Conservation (phyloP, 2,797 vertebrate species). For the Setipinna tenuifilis region DNA sequence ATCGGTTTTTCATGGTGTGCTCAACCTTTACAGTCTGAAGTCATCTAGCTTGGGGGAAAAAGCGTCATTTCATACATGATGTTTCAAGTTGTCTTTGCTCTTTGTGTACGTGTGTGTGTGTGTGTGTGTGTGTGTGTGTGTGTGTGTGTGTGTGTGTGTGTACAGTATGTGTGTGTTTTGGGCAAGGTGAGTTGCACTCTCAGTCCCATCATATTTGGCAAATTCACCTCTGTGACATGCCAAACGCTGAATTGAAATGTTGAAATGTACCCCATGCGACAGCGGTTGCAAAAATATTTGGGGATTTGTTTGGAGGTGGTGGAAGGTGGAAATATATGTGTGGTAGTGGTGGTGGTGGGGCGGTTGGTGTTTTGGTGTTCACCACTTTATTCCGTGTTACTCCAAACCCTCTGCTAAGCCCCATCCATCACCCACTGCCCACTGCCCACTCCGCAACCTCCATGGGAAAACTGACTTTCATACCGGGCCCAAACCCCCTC, state of each 20-base stretch:
- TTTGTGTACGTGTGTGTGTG: not conserved
- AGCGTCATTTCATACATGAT: not conserved
- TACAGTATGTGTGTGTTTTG: no score
- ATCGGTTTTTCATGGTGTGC: not conserved
- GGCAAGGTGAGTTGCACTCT: no score
- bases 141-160: no score
- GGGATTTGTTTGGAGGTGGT: not conserved
- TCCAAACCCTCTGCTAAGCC: not conserved
- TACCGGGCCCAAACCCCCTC: not conserved
- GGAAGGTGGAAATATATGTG: not conserved
- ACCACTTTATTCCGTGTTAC: no score
- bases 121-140: no score
- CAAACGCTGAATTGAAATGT: not conserved
- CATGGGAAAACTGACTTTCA: slow-evolving; percentile 4
- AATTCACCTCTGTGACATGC: not conserved
- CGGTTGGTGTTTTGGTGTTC: no score
- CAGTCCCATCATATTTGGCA: not conserved
- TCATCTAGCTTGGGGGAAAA: not conserved
- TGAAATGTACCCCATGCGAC: not conserved
- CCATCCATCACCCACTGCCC: not conserved
- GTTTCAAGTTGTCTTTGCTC: not conserved
- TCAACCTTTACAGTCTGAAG: not conserved
- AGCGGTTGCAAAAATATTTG: not conserved
- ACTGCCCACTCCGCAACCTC: not conserved
- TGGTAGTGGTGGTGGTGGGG: not conserved